These are phyloP conservation scores for Lasius fuliginosus DNA, from an alignment of 2,888 invertebrate species.

Conservation along the genomic window DNA sequence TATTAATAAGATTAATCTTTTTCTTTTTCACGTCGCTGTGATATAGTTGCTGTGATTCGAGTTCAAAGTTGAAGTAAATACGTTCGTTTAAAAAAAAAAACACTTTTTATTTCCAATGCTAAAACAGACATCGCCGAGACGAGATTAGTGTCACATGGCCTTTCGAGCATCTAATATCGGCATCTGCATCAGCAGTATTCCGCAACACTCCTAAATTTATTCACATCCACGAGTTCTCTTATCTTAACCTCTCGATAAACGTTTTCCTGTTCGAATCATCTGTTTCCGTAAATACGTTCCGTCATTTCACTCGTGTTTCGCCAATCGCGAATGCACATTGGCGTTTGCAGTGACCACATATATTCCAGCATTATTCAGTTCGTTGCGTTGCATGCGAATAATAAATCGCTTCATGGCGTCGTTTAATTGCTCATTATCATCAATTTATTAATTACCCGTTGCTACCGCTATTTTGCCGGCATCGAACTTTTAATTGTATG, in stretches of 20 bases:
- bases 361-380: constrained; percentile 44
- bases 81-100: background rate
- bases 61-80: constrained; percentile 45
- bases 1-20: constrained; percentile 4
- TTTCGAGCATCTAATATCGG: constrained; percentile 17
- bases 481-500: constrained; percentile 3
- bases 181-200: constrained; percentile 25
- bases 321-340: constrained; percentile 13
- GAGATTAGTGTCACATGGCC: constrained; percentile 32
- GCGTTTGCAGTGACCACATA: constrained; percentile 16
- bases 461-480: constrained; percentile 5
- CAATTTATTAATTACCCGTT: constrained; percentile 44
- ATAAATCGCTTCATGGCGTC: constrained; percentile 44
- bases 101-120: background rate
- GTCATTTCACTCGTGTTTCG: constrained; percentile 27
- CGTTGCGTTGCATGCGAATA: constrained; percentile 45
- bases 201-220: constrained; percentile 21
- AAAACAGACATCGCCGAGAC: background rate
- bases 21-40: background rate
- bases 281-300: constrained; percentile 31
- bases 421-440: constrained; percentile 52
- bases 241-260: constrained; percentile 14
- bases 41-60: background rate
- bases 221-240: constrained; percentile 9
- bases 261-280: constrained; percentile 36